Conservation (phyloP, 1,140 invertebrate species). For the Drosophila oshimai region DNA sequence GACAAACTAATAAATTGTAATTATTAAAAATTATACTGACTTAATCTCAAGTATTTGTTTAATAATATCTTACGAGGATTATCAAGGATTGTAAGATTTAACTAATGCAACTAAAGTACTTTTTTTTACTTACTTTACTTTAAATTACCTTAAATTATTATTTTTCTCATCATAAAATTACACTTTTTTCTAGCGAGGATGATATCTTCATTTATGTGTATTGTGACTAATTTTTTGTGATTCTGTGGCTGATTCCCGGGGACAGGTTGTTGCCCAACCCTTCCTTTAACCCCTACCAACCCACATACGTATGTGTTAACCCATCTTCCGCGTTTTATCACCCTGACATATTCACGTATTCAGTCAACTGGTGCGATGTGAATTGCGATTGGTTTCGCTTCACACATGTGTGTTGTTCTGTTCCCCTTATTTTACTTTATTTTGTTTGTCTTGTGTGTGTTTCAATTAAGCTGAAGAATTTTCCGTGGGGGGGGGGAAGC, state of each 20-base stretch:
- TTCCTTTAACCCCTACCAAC: constrained; percentile 1
- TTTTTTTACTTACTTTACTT: too few relatives aligned
- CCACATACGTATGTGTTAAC: not conserved
- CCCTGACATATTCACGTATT: constrained; percentile 30
- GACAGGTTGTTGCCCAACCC: constrained; percentile 14
- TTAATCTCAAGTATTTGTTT: too few relatives aligned
- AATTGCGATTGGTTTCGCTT: constrained; percentile 71
- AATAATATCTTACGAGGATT: too few relatives aligned
- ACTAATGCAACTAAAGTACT: too few relatives aligned
- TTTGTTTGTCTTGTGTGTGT: constrained; percentile 38
- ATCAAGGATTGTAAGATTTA: too few relatives aligned
- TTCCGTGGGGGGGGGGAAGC: not conserved
- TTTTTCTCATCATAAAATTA: too few relatives aligned
- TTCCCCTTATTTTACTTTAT: not conserved
- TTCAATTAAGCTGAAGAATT: constrained; percentile 58
- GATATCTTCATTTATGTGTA: not conserved
- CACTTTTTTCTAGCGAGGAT: not conserved
- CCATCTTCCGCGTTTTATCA: not conserved
- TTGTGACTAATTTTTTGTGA: not conserved
- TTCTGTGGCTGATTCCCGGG: not conserved
- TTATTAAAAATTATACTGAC: too few relatives aligned
- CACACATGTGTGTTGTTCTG: constrained; percentile 1
- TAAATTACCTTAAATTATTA: too few relatives aligned
- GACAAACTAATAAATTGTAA: too few relatives aligned
- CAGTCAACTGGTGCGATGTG: constrained; percentile 46